Base-by-base conservation (phyloP, 2,797 vertebrate genomes). In the Lophotriccus pileatus region DNA sequence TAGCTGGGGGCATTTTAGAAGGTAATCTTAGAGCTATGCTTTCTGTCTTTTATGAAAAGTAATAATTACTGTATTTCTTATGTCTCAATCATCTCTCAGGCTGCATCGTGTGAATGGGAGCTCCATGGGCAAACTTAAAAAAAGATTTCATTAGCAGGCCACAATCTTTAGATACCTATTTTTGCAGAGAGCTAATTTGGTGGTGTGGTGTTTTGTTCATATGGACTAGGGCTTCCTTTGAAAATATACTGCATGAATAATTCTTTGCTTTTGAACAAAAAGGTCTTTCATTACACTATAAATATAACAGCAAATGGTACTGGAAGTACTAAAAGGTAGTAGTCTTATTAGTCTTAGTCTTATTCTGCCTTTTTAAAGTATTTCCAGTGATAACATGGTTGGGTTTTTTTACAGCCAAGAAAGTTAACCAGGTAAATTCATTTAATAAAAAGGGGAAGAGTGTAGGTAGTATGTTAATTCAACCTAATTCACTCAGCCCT, bases 1-100 rank as follows among this genome's bases (percentile, higher is more conserved):
- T 80, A 83, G 90, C 76, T 95, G 60, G 43, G 91, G 92, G 89
- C 89, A 66, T 83, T 94, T 87, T 59, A 74, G 68, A 59, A 89
- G 25, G 43, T 80, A 93, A 89, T 93, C 81, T 92, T 83, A 75
- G 24, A 89, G 66, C 62, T 83, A 25, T 72, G 50, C 41, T 90
- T 92, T 77, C 69, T 93, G 37, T 69, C 72, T 90, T 90, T 79
- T 82, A 76, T 93, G 89, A 81, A 87, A 56, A 91, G 72, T 60
- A 87, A 62, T 69, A 85, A 88, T 93, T 87, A 94, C 30, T 74
- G 19, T 87, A 62, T 89, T 92, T 87, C 76, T 87, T 80, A 64
- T 28, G 50, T 91, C 84, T 93, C 84, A 74, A 0, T 89, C 78
- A 32, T 59, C 90, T 96, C 81, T 62, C 59, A 86, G 83, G 36